These are phyloP conservation scores for Telmatochromis sp. DNA, from an alignment of 2,113 vertebrate species.

Conservation along the genomic window DNA sequence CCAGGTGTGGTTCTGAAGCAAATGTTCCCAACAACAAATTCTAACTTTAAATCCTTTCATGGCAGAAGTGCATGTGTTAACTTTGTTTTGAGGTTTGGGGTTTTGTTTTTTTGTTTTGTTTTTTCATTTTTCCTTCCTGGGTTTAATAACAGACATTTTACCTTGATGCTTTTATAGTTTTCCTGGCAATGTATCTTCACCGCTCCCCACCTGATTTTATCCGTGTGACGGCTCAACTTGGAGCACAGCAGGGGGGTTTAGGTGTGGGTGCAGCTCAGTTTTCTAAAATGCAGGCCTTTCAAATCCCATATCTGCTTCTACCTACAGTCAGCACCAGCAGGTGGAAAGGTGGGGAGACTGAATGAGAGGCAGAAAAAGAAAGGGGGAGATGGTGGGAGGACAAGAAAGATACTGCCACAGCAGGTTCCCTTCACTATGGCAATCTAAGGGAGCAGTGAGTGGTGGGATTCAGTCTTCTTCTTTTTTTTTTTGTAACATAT, in stretches of 20 bases:
- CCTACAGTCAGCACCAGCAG: neutral
- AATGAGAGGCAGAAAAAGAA: neutral
- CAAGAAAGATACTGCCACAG: slow-evolving; percentile 1
- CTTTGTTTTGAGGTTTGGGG: neutral
- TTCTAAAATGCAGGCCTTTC: slow-evolving; percentile 1
- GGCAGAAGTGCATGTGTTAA: neutral
- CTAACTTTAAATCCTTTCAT: neutral
- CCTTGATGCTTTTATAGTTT: neutral
- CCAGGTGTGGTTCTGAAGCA: neutral
- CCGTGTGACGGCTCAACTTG: neutral
- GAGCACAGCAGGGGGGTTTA: slow-evolving; percentile 18
- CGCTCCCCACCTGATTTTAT: neutral
- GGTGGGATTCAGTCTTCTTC: neutral
- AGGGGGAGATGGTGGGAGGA: neutral
- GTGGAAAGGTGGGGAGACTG: neutral
- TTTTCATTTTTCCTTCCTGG: neutral
- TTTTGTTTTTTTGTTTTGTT: neutral
- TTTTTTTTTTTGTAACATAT: neutral
- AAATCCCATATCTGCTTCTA: slow-evolving; percentile 20
- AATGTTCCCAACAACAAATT: neutral
- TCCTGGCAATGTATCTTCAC: slow-evolving; percentile 5
- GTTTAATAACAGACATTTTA: neutral
- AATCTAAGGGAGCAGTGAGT: neutral
- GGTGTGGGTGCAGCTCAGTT: neutral
- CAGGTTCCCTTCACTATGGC: neutral